phyloP scores from a whole-genome alignment of 2,888 invertebrate species.

The Caenorhabditis parvicauda region DNA sequence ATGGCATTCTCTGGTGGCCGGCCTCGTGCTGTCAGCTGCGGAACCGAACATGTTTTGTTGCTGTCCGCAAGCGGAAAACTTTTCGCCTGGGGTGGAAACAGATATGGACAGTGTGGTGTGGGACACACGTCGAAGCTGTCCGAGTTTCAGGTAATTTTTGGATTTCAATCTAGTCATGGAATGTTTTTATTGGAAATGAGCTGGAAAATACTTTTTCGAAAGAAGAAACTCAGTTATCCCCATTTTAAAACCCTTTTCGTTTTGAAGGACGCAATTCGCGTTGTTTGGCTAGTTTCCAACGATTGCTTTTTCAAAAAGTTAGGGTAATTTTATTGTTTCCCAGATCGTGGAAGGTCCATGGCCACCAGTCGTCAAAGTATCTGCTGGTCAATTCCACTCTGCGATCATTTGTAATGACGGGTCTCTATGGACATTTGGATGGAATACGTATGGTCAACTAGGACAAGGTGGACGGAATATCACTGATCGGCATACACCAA shows the following conservation, averaged over 20 bases:
- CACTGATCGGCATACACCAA: constrained; percentile 15
- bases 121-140: constrained; percentile 34
- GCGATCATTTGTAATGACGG: constrained; percentile 42
- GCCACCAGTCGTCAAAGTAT: constrained; percentile 34
- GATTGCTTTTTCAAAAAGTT: background rate
- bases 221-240: too few species aligned
- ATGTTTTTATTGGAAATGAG: too few species aligned
- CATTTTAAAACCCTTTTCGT: too few species aligned
- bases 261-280: too few species aligned
- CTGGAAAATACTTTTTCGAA: too few species aligned
- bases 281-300: background rate
- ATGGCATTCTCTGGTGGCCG: constrained; percentile 22
- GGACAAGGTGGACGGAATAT: constrained; percentile 28
- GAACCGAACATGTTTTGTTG: constrained; percentile 53
- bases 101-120: constrained; percentile 57
- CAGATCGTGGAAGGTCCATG: constrained; percentile 45
- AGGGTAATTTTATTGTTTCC: constrained; percentile 5
- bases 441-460: constrained; percentile 55
- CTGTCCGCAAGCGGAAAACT: constrained; percentile 43
- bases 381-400: constrained; percentile 56
- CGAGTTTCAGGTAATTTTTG: constrained; percentile 20
- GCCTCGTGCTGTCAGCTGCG: constrained; percentile 43
- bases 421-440: constrained; percentile 51
- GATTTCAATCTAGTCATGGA: too few species aligned
- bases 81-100: constrained; percentile 50